A percentile compares a stretch with the other conserved stretches of the same genome.
Evolutionary conservation across 2,888 invertebrate species (phyloP).

Genomic region (Carpatolechia fugitivella): DNA sequence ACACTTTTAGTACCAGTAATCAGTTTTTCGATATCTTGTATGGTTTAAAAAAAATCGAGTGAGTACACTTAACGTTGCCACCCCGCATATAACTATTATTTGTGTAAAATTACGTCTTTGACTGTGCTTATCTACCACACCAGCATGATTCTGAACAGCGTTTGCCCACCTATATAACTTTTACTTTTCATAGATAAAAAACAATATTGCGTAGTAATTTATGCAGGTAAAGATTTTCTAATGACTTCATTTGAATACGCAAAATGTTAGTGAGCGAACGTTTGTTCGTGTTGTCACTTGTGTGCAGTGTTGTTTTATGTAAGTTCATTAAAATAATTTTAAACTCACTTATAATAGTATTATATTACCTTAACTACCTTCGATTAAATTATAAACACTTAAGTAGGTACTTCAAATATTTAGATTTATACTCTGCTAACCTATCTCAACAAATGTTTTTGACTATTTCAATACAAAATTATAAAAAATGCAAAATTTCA

Average conservation of each 20-base stretch:
- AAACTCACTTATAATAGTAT: too few relatives aligned
- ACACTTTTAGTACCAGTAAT: too few relatives aligned
- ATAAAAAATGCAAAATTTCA: too few relatives aligned
- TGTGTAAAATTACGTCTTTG: not conserved
- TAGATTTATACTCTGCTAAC: not conserved
- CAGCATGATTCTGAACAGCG: constrained; percentile 14
- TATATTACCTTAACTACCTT: too few relatives aligned
- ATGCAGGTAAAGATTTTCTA: constrained; percentile 22
- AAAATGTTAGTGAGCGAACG: constrained; percentile 48
- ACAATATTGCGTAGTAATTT: constrained; percentile 15
- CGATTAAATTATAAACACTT: too few relatives aligned
- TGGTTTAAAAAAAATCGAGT: too few relatives aligned
- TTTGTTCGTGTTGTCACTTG: constrained; percentile 30
- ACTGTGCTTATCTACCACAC: not conserved
- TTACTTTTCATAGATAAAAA: constrained; percentile 32
- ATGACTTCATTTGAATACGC: constrained; percentile 36
- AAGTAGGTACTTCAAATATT: too few relatives aligned
- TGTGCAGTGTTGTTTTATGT: constrained; percentile 29
- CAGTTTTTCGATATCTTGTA: too few relatives aligned
- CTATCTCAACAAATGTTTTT: too few relatives aligned
- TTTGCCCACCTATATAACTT: constrained; percentile 30
- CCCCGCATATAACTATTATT: too few relatives aligned
- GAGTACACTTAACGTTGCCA: too few relatives aligned
- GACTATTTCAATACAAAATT: too few relatives aligned
- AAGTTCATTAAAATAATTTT: constrained; percentile 22